Base-by-base conservation (phyloP, 2,113 vertebrate species). In the Hystrix cristata region DNA sequence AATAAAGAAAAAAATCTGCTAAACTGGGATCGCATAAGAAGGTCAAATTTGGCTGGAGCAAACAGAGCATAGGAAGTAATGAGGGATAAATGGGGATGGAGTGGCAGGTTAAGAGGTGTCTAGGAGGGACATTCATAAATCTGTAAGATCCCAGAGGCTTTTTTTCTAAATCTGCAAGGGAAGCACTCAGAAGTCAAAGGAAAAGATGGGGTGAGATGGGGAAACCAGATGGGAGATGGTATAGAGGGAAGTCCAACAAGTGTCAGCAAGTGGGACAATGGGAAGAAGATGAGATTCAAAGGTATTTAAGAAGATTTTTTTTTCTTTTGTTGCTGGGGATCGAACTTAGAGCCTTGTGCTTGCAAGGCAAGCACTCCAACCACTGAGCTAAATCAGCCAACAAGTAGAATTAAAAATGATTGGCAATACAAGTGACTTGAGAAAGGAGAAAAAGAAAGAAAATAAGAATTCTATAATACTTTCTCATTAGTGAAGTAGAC, bases 331-430 rank as follows among this genome's bases (percentile, higher is more conserved):
- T 38, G 38, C 38, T 38, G 38, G 38, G 38, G 38, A 38, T 38
- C 38, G 38, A 38, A 38, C 38, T 38, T 38, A 38, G 38, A 38
- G 38, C 38, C 38, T 38, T 38, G 38, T 38, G 38, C 38, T 38
- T 38, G 38, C 38, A 38, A 38, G 38, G 38, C 38, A 38, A 38
- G 38, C 38, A 38, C 38, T 38, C 38, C 38, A 38, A 38, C 38
- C 38, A 38, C 38, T 38, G 38, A 38, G 38, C 38, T 38, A 38
- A 38, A 38, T 38, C 38, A 38, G 55, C 55, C 55, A 62, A 23
- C 38, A 87, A 64, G 55, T 3, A 79, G 55, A 89, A 82, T 7
- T 90, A 46, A n/a, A 95, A 91, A 96, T 64, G 34, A 78, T 13
- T 88, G 25, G 31, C 16, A 43, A 82, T 29, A 82, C 4, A 71